These are phyloP conservation scores for Erythrocercus mccallii DNA, from an alignment of 2,113 vertebrate genomes.

Conservation along the genomic window DNA sequence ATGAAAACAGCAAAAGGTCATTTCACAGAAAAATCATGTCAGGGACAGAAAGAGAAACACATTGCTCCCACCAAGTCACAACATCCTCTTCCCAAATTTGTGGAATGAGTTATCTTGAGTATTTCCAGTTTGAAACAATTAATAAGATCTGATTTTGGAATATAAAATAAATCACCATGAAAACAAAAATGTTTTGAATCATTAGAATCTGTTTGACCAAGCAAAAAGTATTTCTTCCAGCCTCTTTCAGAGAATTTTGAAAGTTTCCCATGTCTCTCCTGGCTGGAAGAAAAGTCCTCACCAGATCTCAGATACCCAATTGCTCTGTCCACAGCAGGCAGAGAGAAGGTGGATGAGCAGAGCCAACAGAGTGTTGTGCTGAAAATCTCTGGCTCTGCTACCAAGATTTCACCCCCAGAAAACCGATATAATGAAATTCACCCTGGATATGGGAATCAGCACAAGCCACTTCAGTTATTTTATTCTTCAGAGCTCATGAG, in stretches of 20 bases:
- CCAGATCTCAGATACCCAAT: background rate
- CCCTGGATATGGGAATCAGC: background rate
- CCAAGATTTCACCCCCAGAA: background rate
- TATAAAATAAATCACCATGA: background rate
- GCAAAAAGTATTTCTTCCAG: background rate
- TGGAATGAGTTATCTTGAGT: background rate
- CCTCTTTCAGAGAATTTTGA: background rate
- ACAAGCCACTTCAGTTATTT: background rate
- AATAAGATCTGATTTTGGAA: background rate
- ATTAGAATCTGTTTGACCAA: background rate
- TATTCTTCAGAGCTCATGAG: background rate
- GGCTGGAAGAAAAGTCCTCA: background rate
- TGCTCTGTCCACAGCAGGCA: background rate
- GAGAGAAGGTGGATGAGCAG: background rate
- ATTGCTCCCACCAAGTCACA: background rate
- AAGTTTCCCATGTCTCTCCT: background rate
- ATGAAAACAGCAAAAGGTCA: background rate
- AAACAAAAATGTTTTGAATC: constrained; percentile 6
- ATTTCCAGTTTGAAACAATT: background rate
- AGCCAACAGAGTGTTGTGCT: background rate
- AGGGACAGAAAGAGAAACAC: background rate
- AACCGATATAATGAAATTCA: background rate
- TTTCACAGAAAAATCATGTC: background rate
- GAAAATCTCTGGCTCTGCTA: background rate
- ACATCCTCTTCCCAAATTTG: background rate